Percentiles rank a stretch among this genome's conserved stretches.
Evolutionary conservation across 2,113 vertebrate species (phyloP).

Genomic region (Oncorhynchus mykiss): DNA sequence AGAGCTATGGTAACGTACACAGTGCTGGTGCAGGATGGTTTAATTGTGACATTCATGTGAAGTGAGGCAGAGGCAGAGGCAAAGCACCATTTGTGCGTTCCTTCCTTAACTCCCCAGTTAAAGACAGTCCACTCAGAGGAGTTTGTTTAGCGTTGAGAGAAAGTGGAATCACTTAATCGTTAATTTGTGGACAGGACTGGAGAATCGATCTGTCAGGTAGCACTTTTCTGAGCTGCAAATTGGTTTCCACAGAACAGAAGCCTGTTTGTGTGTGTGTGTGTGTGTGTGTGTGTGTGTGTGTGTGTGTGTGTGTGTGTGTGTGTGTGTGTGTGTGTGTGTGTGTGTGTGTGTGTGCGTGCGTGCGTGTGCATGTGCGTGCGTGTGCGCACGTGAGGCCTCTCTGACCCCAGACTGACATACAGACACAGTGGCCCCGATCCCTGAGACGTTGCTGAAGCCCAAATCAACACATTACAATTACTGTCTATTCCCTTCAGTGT

Average conservation of each 20-base stretch:
- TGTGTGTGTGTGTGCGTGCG: no score
- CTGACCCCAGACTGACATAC: slow-evolving; percentile 42
- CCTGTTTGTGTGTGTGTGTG: slow-evolving; percentile 32
- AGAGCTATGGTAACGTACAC: slow-evolving; percentile 60
- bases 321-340: no score
- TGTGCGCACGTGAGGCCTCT: no score
- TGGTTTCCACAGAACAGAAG: slow-evolving; percentile 55
- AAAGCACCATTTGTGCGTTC: slow-evolving; percentile 50
- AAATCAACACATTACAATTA: slow-evolving; percentile 68
- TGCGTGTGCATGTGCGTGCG: no score
- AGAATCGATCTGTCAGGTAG: slow-evolving; percentile 69
- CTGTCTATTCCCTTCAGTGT: slow-evolving; percentile 52
- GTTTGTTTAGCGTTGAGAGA: slow-evolving; percentile 18
- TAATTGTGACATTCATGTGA: slow-evolving; percentile 74
- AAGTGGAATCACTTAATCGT: slow-evolving; percentile 51
- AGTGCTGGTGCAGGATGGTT: slow-evolving; percentile 54
- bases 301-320: no score
- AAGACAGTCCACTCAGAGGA: slow-evolving; percentile 34
- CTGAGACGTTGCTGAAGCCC: slow-evolving; percentile 60
- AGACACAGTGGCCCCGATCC: slow-evolving; percentile 18
- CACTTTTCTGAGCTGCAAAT: slow-evolving; percentile 66
- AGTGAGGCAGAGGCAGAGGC: slow-evolving; percentile 27
- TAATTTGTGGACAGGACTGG: slow-evolving; percentile 60
- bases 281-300: no score
- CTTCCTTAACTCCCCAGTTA: slow-evolving; percentile 21